Conservation (phyloP, 2,113 vertebrate species). For the Cyphomyrus plagiostoma region DNA sequence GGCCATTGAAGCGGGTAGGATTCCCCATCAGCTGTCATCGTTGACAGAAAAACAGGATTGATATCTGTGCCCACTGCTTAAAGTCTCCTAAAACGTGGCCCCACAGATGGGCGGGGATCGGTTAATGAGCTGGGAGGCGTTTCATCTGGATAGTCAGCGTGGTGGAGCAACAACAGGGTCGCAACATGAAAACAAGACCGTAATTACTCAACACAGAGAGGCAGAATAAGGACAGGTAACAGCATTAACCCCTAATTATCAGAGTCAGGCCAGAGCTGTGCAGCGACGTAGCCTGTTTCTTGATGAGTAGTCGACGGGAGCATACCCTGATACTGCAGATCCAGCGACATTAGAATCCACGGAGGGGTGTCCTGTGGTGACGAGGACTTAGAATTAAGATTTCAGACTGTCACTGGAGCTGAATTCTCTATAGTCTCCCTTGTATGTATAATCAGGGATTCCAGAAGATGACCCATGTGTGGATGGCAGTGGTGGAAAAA, state of each 20-base stretch:
- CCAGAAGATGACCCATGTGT: neutral
- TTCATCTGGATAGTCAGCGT: neutral
- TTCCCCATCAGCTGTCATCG: neutral
- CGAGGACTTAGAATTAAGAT: neutral
- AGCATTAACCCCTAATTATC: slow-evolving; percentile 19
- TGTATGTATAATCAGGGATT: neutral
- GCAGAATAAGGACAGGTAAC: neutral
- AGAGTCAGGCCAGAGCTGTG: neutral
- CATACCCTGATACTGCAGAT: neutral
- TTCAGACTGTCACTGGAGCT: neutral
- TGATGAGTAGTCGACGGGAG: neutral
- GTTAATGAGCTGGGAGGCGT: neutral
- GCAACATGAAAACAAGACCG: neutral
- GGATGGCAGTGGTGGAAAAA: neutral
- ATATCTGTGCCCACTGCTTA: neutral
- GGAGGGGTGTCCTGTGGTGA: neutral
- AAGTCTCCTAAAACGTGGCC: neutral
- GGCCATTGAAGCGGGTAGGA: neutral
- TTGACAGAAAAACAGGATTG: neutral
- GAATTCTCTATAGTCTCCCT: neutral
- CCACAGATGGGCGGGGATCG: neutral
- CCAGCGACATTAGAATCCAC: neutral
- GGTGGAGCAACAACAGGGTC: neutral
- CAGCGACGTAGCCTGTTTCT: neutral
- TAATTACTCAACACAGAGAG: neutral